Conservation (phyloP, 2,797 vertebrate species). For the Gymnothorax reevesii region DNA sequence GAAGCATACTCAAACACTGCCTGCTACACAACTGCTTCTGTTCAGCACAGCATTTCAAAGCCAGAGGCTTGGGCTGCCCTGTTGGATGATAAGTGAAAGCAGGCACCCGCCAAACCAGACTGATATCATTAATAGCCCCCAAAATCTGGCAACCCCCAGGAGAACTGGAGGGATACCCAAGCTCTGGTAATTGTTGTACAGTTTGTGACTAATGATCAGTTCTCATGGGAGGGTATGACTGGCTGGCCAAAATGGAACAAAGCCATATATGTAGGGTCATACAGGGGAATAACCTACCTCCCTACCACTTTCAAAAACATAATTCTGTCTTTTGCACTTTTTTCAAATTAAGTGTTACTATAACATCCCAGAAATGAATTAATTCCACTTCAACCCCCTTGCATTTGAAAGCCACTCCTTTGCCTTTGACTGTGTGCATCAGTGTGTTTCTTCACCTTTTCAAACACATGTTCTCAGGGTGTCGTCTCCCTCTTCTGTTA, state of each 20-base stretch:
- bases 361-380: too few relatives aligned
- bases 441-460: background rate
- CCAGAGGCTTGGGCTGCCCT: background rate
- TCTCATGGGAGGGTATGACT: background rate
- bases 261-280: background rate
- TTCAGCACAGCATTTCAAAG: constrained; percentile 45
- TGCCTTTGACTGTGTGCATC: background rate
- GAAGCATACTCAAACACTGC: constrained; percentile 35
- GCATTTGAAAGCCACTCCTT: too few relatives aligned
- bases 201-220: background rate
- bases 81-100: background rate
- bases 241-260: background rate
- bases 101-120: background rate
- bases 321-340: too few relatives aligned
- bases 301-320: too few relatives aligned
- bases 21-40: constrained; percentile 55
- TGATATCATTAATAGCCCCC: background rate
- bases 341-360: too few relatives aligned
- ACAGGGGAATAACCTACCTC: too few relatives aligned
- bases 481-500: constrained; percentile 49
- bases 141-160: background rate
- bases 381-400: too few relatives aligned
- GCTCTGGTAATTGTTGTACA: background rate
- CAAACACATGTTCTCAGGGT: background rate
- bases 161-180: background rate